Conservation (phyloP, 2,888 invertebrate genomes). For the Mimas tiliae region DNA sequence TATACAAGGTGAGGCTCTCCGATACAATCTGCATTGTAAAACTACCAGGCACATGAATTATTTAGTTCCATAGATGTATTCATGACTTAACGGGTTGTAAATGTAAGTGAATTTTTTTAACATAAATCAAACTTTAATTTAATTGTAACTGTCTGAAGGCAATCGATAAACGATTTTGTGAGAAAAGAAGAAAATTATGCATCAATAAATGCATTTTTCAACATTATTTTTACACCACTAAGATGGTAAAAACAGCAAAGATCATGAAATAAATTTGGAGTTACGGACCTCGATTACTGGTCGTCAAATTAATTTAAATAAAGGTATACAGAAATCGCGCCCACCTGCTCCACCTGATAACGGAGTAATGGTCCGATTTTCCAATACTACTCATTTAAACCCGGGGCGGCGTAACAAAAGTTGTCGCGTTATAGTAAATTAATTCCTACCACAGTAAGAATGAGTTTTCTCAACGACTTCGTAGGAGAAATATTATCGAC, state of each 20-base stretch:
- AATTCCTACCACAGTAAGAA: conserved; percentile 53
- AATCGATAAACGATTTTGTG: too few relatives aligned
- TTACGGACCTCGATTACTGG: too few relatives aligned
- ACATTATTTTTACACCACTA: too few relatives aligned
- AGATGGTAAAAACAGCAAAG: too few relatives aligned
- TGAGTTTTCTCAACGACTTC: conserved; percentile 51
- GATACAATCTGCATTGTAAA: conserved; percentile 17
- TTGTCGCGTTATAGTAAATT: conserved; percentile 51
- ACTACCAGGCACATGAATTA: conserved; percentile 5
- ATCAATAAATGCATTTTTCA: too few relatives aligned
- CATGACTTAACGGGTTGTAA: too few relatives aligned
- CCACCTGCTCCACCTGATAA: neutral
- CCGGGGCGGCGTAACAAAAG: conserved; percentile 39
- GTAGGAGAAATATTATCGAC: conserved; percentile 46
- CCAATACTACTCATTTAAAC: neutral
- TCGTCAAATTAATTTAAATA: too few relatives aligned
- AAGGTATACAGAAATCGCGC: neutral
- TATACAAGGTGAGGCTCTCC: neutral
- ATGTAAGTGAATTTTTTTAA: too few relatives aligned
- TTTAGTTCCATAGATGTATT: conserved; percentile 2
- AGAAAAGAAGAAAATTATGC: too few relatives aligned
- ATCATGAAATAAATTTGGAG: too few relatives aligned
- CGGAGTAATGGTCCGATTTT: neutral
- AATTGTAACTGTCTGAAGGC: too few relatives aligned
- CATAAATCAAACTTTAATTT: too few relatives aligned